Conservation (phyloP, 2,797 vertebrate genomes). For the Dipus sagitta region DNA sequence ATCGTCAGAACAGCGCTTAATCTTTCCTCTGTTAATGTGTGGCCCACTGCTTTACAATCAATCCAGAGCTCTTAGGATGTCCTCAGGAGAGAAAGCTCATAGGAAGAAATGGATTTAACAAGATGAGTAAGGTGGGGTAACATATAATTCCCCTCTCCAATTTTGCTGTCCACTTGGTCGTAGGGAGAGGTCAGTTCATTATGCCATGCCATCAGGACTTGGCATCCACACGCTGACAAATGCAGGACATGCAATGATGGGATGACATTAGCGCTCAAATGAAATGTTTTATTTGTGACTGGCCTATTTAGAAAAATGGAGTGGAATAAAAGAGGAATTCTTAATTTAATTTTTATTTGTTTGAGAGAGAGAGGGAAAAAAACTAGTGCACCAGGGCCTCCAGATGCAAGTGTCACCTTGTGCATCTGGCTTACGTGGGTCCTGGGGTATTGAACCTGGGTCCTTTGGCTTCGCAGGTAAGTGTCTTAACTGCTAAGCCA, state of each 20-base stretch:
- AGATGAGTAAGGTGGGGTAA: not conserved
- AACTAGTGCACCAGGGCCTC: too few species aligned
- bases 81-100: not conserved
- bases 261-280: not conserved
- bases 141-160: not conserved
- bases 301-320: conserved; percentile 54
- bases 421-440: too few species aligned
- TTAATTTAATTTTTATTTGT: too few species aligned
- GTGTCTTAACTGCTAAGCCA: too few species aligned
- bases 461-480: too few species aligned
- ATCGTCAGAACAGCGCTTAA: conserved; percentile 24
- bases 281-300: conserved; percentile 2
- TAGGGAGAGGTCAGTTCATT: not conserved
- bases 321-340: conserved; percentile 18
- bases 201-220: not conserved
- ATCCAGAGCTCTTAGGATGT: not conserved
- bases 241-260: not conserved
- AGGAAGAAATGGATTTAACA: not conserved
- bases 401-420: too few species aligned
- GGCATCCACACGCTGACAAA: not conserved
- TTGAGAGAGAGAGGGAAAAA: too few species aligned
- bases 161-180: not conserved
- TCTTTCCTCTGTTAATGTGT: conserved; percentile 2
- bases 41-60: not conserved
- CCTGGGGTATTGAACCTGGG: too few species aligned